phyloP scores from a whole-genome alignment of 2,888 invertebrate genomes.

The Archips xylosteana region DNA sequence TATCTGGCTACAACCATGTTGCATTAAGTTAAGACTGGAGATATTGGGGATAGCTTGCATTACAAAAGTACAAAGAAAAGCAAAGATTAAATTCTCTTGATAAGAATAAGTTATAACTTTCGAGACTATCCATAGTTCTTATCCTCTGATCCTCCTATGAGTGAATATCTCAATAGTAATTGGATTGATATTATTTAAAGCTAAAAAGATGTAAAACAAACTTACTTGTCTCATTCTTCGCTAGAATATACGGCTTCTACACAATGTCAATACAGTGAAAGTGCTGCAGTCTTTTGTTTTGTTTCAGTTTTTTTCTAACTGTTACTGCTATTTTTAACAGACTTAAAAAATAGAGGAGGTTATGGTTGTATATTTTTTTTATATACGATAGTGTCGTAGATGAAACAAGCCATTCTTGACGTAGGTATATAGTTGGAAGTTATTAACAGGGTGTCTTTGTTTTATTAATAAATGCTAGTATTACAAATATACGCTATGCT shows the following conservation, averaged over 20 bases:
- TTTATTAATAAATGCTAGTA: no score
- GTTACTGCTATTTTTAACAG: no score
- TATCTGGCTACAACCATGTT: slow-evolving; percentile 37
- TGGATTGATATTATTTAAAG: not conserved
- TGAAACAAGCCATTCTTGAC: no score
- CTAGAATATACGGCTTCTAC: not conserved
- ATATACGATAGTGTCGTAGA: no score
- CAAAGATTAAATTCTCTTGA: slow-evolving; percentile 32
- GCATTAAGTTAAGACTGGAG: slow-evolving; percentile 43
- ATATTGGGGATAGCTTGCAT: slow-evolving; percentile 21
- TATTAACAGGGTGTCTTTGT: no score
- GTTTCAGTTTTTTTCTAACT: no score
- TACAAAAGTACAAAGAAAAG: slow-evolving; percentile 32
- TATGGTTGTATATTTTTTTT: no score
- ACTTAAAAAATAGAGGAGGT: no score
- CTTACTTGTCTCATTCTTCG: not conserved
- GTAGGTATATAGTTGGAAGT: no score
- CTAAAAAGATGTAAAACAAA: not conserved
- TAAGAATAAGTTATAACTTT: slow-evolving; percentile 30
- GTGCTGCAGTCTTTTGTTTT: no score
- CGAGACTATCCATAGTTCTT: slow-evolving; percentile 13
- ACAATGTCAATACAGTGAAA: not conserved
- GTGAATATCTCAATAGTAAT: not conserved
- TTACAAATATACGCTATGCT: no score
- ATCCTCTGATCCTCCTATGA: not conserved